Conservation (phyloP, 1,140 invertebrate species). For the Trichonephila clavata region DNA sequence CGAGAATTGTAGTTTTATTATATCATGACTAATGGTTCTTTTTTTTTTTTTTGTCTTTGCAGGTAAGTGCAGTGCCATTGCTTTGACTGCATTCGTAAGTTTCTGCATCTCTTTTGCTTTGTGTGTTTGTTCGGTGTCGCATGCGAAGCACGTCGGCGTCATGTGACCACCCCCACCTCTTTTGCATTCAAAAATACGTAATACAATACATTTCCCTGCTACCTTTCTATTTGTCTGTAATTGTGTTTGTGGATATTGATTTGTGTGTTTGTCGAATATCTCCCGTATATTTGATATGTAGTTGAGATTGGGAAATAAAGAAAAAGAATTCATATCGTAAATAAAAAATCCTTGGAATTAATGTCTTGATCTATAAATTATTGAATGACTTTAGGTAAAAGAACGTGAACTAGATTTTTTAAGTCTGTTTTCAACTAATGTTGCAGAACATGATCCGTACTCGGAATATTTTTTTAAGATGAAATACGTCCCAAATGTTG, state of each 20-base stretch:
- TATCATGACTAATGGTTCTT: background rate
- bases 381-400: no score
- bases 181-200: background rate
- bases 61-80: background rate
- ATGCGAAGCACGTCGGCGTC: background rate
- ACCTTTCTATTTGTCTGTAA: background rate
- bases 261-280: background rate
- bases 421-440: no score
- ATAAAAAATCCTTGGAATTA: no score
- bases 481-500: no score
- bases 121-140: background rate
- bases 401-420: no score
- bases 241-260: background rate
- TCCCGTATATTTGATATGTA: no score
- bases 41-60: slow-evolving; percentile 11
- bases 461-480: no score
- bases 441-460: no score
- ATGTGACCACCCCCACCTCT: background rate
- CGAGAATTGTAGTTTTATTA: background rate
- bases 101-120: background rate
- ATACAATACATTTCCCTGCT: background rate
- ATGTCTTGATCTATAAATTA: no score
- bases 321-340: no score
- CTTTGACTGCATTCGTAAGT: background rate
- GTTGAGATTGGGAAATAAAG: no score